These are phyloP conservation scores for Malurus cyaneus DNA, from an alignment of 2,113 vertebrate genomes.

Conservation along the genomic window DNA sequence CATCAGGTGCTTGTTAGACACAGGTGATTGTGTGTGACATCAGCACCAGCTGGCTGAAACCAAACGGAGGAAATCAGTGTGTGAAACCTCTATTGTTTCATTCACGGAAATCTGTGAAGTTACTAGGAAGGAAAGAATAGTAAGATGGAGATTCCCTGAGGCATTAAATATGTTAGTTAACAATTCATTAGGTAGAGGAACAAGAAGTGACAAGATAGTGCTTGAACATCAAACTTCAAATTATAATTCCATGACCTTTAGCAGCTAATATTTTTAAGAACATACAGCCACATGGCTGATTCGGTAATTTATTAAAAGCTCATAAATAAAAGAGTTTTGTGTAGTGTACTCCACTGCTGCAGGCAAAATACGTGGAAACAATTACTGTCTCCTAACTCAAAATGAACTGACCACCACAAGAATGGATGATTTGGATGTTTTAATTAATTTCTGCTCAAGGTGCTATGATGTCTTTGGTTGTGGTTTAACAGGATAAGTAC, in stretches of 20 bases:
- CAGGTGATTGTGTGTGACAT: conserved; percentile 27
- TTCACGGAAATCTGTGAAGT: background rate
- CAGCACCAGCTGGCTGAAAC: conserved; percentile 28
- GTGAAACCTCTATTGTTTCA: conserved; percentile 34
- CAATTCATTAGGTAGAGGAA: background rate
- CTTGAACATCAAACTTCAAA: background rate
- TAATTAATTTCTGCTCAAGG: conserved; percentile 21
- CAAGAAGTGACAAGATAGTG: conserved; percentile 10
- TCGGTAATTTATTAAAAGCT: background rate
- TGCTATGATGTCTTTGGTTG: background rate
- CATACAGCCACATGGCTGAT: background rate
- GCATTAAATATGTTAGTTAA: conserved; percentile 4
- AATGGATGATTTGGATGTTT: background rate
- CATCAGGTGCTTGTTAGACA: background rate
- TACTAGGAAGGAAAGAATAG: conserved; percentile 1
- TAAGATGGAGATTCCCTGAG: background rate
- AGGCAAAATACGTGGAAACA: background rate
- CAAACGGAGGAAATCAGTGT: conserved; percentile 4
- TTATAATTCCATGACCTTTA: conserved; percentile 28
- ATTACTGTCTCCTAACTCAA: background rate
- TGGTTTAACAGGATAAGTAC: background rate
- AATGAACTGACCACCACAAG: conserved; percentile 17
- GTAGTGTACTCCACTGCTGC: background rate
- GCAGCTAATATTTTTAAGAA: background rate
- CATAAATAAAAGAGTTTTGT: background rate